phyloP scores from a whole-genome alignment of 2,113 vertebrate species.

The Cygnus buccinator region DNA sequence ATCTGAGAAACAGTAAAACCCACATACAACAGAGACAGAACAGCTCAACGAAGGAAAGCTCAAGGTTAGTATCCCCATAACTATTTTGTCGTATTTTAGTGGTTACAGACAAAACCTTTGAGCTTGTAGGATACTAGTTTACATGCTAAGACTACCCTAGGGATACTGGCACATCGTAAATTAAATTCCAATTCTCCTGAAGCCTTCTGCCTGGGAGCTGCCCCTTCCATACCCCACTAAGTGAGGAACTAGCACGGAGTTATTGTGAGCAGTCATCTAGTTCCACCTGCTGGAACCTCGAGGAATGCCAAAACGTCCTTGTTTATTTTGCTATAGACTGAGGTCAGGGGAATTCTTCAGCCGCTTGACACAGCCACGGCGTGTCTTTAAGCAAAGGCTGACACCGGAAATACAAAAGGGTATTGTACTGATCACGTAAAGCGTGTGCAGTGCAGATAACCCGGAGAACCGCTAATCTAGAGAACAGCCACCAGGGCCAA shows the following conservation, averaged over 20 bases:
- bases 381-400: neutral
- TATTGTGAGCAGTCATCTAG: neutral
- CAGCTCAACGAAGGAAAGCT: neutral
- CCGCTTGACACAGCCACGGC: neutral
- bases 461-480: neutral
- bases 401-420: neutral
- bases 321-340: neutral
- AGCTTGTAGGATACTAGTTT: neutral
- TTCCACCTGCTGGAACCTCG: slow-evolving; percentile 32
- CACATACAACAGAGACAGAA: neutral
- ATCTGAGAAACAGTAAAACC: neutral
- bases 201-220: neutral
- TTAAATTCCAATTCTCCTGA: neutral
- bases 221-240: neutral
- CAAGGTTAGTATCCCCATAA: neutral
- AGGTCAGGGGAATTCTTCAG: neutral
- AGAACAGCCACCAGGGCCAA: neutral
- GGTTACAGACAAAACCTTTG: neutral
- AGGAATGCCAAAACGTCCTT: neutral
- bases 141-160: neutral
- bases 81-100: neutral
- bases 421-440: neutral
- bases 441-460: accelerated
- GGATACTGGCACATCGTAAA: neutral
- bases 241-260: neutral